Evolutionary conservation across 2,797 vertebrate species (phyloP).

Genomic region (Chelmon rostratus): DNA sequence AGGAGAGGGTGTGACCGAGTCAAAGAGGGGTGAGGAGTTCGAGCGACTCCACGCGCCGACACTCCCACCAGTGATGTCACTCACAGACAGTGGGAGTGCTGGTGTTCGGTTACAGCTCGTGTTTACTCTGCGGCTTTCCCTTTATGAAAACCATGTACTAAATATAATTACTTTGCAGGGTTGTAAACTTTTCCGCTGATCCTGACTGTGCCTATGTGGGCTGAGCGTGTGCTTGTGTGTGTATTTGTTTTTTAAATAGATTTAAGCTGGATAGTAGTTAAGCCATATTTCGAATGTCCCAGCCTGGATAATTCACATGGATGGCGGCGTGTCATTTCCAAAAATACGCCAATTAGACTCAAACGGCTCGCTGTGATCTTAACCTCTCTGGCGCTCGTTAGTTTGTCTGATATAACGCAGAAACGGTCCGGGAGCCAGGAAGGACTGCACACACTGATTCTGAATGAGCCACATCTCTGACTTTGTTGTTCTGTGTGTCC

Average conservation of each 20-base stretch:
- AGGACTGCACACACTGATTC: slow-evolving; percentile 13
- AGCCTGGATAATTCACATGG: slow-evolving; percentile 37
- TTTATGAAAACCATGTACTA: slow-evolving; percentile 70
- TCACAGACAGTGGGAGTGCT: slow-evolving; percentile 57
- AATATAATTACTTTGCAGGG: slow-evolving; percentile 71
- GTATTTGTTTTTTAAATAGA: slow-evolving; percentile 63
- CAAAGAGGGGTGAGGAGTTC: slow-evolving; percentile 78
- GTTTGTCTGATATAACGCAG: slow-evolving; percentile 18
- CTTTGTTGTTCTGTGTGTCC: slow-evolving; percentile 5
- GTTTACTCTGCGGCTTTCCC: slow-evolving; percentile 72
- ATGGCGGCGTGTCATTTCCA: slow-evolving; percentile 26
- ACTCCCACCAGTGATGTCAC: slow-evolving; percentile 75
- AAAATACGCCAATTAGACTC: slow-evolving; percentile 35
- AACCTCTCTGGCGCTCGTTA: slow-evolving; percentile 21
- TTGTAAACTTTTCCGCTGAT: slow-evolving; percentile 73
- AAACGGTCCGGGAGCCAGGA: slow-evolving; percentile 8
- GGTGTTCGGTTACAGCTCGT: slow-evolving; percentile 66
- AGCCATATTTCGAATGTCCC: slow-evolving; percentile 45
- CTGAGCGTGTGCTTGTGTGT: slow-evolving; percentile 22
- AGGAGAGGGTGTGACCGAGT: slow-evolving; percentile 71
- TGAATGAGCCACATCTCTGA: slow-evolving; percentile 28
- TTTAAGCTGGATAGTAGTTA: slow-evolving; percentile 40
- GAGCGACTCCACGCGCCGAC: slow-evolving; percentile 51
- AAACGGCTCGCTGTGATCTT: slow-evolving; percentile 46
- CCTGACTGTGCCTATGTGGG: slow-evolving; percentile 45